These are phyloP conservation scores for Pangasius sanitwongsei DNA, from an alignment of 2,797 vertebrate genomes.

Conservation along the genomic window DNA sequence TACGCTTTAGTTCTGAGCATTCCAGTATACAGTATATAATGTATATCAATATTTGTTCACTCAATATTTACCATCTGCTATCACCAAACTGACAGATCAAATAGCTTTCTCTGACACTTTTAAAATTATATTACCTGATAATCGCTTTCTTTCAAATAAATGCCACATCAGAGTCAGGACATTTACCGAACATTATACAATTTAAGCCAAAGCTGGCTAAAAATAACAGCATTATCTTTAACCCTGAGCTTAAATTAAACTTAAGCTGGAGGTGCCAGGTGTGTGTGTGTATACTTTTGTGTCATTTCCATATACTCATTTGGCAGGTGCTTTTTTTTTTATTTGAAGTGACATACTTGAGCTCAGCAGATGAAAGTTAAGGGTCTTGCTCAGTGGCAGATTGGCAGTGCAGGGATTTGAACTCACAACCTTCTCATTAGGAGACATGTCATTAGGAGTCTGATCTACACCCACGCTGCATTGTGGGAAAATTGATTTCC, in stretches of 20 bases:
- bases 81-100: not conserved
- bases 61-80: not conserved
- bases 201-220: not conserved
- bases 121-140: not conserved
- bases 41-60: slow-evolving; percentile 15
- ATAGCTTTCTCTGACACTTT: not conserved
- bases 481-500: not conserved
- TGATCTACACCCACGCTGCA: not conserved
- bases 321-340: not conserved
- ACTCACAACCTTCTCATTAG: not conserved
- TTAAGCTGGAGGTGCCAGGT: not conserved
- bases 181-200: not conserved
- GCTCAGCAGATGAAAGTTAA: not conserved
- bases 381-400: not conserved
- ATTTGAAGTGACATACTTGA: not conserved
- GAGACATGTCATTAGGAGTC: not conserved
- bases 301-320: not conserved
- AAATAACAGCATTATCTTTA: not conserved
- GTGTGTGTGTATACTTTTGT: not conserved
- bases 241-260: not conserved
- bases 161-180: not conserved
- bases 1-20: not conserved
- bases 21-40: not conserved
- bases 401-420: not conserved
- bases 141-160: not conserved